Base-by-base conservation (phyloP, 2,113 vertebrate genomes). In the Herpetotheres cachinnans region DNA sequence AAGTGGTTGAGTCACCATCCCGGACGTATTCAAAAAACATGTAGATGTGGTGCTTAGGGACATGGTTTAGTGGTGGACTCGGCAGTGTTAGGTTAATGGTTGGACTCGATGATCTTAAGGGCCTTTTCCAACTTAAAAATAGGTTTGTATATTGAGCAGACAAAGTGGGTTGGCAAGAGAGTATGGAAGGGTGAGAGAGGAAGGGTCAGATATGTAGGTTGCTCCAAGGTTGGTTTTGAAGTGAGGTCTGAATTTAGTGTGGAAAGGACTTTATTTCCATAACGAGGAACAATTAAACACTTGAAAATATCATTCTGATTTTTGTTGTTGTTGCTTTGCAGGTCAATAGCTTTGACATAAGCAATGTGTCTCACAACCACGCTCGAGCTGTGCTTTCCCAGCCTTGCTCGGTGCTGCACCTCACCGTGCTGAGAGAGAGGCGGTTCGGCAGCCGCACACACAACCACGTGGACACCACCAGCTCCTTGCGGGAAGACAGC, bases 261-360 rank as follows among this genome's bases (percentile, higher is more conserved):
- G 7, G 15, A 58, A 44, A 47, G 38, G 27, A 26, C 42, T 56
- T 84, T 18, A 5, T 54, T 86, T 71, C 49, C 15, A 5, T 42
- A 54, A 44, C 47, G 7, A 34, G 47, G 21, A 82, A 8, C 42
- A 84, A 7, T 13, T 25, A 27, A 76, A 50, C 29, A 4, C 0
- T 0, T 0, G 2, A 25, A 34, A 67, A 36, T 44, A 7, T 2
- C 7, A 0, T 16, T 26, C 34, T 40, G 25, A 7, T 77, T 26
- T 25, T 24, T 12, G 3, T 14, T 22, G 6, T 8, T 11, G 12
- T 22, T 8, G 46, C 32, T 86, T 76, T 59, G 19, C 97, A 99
- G 99, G 99, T 99, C 70, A 99, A 99, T 95, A 99, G 98, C 80
- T 98, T 99, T 79, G 99, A 99, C 96, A 99, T 99, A 93, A 99